Evolutionary conservation across 2,888 invertebrate genomes (phyloP).

Genomic region (Labia minor): DNA sequence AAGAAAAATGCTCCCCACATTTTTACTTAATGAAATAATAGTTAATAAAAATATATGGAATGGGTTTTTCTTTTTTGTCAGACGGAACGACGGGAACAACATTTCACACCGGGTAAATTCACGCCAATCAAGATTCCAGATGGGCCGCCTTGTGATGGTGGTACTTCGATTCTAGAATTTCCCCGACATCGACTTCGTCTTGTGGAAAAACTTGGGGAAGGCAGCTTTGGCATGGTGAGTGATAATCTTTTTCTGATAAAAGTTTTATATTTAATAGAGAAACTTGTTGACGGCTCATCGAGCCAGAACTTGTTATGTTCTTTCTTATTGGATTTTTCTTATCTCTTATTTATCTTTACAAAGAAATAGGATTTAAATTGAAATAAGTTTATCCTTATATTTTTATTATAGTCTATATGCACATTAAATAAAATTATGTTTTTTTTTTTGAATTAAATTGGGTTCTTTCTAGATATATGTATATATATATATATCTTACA

Average conservation of each 20-base stretch:
- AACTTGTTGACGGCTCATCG: background rate
- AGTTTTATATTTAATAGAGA: constrained; percentile 9
- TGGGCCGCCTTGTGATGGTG: constrained; percentile 51
- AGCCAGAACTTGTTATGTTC: background rate
- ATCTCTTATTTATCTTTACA: no score
- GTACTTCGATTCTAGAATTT: constrained; percentile 61
- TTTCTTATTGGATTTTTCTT: background rate
- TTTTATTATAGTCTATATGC: no score
- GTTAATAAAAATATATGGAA: no score
- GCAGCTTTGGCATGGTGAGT: constrained; percentile 76
- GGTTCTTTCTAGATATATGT: no score
- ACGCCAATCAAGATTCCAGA: constrained; percentile 63
- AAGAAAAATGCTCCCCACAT: no score
- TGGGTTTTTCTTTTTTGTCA: constrained; percentile 31
- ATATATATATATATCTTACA: no score
- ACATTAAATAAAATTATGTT: no score
- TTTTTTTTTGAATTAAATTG: no score
- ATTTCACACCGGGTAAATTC: constrained; percentile 56
- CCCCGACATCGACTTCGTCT: constrained; percentile 73
- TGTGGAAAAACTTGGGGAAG: constrained; percentile 76
- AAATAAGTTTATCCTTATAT: no score
- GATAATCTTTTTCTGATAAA: constrained; percentile 4
- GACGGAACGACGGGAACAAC: constrained; percentile 53
- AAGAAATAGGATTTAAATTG: no score
- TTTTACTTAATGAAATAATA: no score